Base-by-base conservation (phyloP, 2,113 vertebrate genomes). In the Forbesichthys agassizii region DNA sequence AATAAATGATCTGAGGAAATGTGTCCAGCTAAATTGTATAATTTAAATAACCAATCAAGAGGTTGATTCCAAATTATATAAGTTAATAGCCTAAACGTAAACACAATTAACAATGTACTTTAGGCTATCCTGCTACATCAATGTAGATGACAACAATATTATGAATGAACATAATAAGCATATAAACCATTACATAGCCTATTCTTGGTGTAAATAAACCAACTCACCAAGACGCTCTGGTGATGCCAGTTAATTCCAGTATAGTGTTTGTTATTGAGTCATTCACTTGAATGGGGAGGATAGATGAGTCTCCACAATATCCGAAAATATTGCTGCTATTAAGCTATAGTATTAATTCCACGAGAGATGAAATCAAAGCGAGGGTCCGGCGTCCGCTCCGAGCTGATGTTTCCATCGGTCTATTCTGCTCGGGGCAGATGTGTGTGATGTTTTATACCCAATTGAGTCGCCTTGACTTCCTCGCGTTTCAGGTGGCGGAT, bases 401-500 rank as follows among this genome's bases (percentile, higher is more conserved):
- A 77, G 87, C 83, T 85, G 87, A 87, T 91, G 88, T 90, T 90
- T 91, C 82, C 86, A 89, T 90, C 83, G 78, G 90, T 86, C 77
- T 76, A 83, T 75, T 78, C 61, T 80, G 85, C 88, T 88, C 79
- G 67, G 72, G 82, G 86, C 91, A 93, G 90, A 93, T 93, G 92
- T 90, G 89, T 68, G 89, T 91, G 88, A 90, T 89, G 91, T 88
- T 93, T 93, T 93, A 92, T 91, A 93, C 86, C 86, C 91, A 89
- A 91, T 85, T 88, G 89, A 89, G 90, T 91, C 90, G 90, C 89
- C 89, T 33, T 86, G 81, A 89, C 91, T 93, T 93, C 90, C 92
- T 92, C 84, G 90, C 90, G 92, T 91, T 93, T 93, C 93, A 93
- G 93, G 92, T 92, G 93, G 90, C 90, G 88, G 91, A 93, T 93